Base-by-base conservation (phyloP, 2,113 vertebrate species). In the Ciconia boyciana region DNA sequence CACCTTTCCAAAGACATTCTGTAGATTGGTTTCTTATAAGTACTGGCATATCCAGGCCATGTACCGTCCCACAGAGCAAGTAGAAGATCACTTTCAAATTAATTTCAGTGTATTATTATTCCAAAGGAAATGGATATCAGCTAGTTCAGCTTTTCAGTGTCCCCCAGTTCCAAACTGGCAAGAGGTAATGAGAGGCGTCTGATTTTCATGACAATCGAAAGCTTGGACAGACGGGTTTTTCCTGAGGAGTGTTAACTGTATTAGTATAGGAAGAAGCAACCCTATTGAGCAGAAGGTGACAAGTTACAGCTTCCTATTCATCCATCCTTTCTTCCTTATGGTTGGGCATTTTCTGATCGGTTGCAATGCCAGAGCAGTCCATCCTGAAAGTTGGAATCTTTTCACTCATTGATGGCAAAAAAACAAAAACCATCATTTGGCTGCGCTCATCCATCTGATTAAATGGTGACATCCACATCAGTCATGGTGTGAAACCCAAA, bases 101-200 rank as follows among this genome's bases (percentile, higher is more conserved):
- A 94, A 92, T 94, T 96, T 95, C 71, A 66, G 44, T 90, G 93
- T 95, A 46, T 94, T 96, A 84, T 94, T 95, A 70, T 95, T 96
- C 70, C 58, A 91, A 74, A 94, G 74, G 89, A 97, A 97, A 94
- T 94, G 72, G 65, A 89, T 91, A 94, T 89, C 76, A 79, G 43
- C 54, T 57, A 91, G 34, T 84, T 89, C 60, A 82, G 55, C 46
- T 83, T 90, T 92, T 78, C 48, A 46, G 31, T 75, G 74, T 93
- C 70, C 15, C 39, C 28, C 44, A 52, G 21, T 91, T 91, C 65
- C 65, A 84, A 48, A 71, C 21, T 48, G 52, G 83, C 65, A 54
- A 79, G 77, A 69, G 52, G 41, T 41, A 48, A 41, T 46, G 44
- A 75, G 52, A 71, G 43, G 51, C 87, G 13, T 52, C 64, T 84